Base-by-base conservation (phyloP, 2,888 invertebrate species). In the Silvanus unidentatus region DNA sequence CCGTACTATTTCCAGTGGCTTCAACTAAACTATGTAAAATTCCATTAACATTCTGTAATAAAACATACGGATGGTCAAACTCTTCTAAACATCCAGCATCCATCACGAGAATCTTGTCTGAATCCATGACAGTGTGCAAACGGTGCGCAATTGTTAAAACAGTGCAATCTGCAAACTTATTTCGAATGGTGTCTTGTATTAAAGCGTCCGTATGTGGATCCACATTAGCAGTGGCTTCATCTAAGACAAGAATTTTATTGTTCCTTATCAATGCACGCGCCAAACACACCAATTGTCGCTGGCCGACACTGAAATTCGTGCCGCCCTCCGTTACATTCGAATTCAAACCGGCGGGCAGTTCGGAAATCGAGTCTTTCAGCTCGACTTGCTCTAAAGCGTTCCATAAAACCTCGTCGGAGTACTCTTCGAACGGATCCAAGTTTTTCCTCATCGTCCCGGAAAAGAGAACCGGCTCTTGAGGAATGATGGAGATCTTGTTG, bases 141-240 rank as follows among this genome's bases (percentile, higher is more conserved):
- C 91, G 77, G 71, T 92, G 91, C 14, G 91, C 91, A 39, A 92
- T 88, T 0, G 90, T 91, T 38, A 92, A 76, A 15, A 92, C 89
- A 0, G 90, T 88, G 65, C 89, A 90, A 29, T 81, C 75, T 1
- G 76, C 77, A 65, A 90, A 90, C 65, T 87, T 86, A 38, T 75
- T 75, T 50, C 87, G 75, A 48, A 91, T 89, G 0, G 88, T 87
- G 16, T 75, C 75, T 64, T 91, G 90, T 50, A 91, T 90, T 12
- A 89, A 67, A 1, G 77, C 77, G 63, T 90, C 89, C 16, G 89
- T 90, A 40, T 82, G 80, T 0, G 84, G 84, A 71, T 90, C 89
- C 1, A 89, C 87, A 64, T 88, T 88, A 36, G 89, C 88, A 1
- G 89, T 90, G 39, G 90, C 89, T 73, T 90, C 90, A 65, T 90